Base-by-base conservation (phyloP, 2,113 vertebrate species). In the Hoplias malabaricus region DNA sequence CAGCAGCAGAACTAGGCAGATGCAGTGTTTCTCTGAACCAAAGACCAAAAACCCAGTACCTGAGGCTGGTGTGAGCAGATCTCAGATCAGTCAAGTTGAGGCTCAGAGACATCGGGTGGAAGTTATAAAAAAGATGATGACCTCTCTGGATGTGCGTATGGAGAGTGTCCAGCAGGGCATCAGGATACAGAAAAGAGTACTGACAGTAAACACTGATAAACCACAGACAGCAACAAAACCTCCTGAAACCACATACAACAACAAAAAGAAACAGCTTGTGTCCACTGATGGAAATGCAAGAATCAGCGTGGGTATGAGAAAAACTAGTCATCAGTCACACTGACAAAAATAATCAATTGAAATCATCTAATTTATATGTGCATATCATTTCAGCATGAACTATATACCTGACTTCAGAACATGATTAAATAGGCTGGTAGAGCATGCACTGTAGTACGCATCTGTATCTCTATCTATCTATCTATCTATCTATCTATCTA, bases 81-180 rank as follows among this genome's bases (percentile, higher is more conserved):
- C 42, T 31, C 14, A 40, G 34, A 46, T 59, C 40, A 14, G 9
- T 16, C 34, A 5, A 25, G n/a, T 34, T 5, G 50, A 33, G 50
- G 23, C 69, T 40, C 73, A 82, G 40, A 76, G 31, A 75, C 87
- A 90, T 3, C 84, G 38, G 75, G 80, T 93, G 31, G 88, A 87
- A 78, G 86, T 89, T 6, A 80, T 94, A 46, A 86, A 84, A 0
- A 66, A 16, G 3, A 89, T 84, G 0, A 91, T 89, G 1, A 68
- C 70, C 5, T 79, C 86, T 25, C 90, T 95, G 21, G 81, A 75
- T 34, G 84, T 84, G 10, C 87, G 91, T 6, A 68, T 92, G 6
- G 90, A 93, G 0, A 0, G 75, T 0, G 61, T 66, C 36, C 85
- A 84, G 19, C 84, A 94, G 67, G 59, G 36, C 23, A 75, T 48